Conservation (phyloP, 1,140 invertebrate species). For the Dendroctonus valens region DNA sequence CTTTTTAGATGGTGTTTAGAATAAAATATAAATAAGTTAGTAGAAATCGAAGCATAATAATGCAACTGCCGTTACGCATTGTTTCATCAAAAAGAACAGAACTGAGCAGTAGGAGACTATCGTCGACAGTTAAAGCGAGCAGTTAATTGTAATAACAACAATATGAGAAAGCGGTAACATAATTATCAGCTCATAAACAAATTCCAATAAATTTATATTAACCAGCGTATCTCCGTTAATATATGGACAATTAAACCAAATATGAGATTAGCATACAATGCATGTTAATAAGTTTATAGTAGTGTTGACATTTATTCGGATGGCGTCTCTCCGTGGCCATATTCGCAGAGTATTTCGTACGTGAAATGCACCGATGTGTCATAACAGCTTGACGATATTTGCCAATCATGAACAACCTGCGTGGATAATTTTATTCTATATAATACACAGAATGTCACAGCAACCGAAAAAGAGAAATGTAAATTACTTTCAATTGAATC, state of each 20-base stretch:
- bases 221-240: constrained; percentile 19
- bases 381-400: constrained; percentile 2
- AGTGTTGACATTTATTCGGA: constrained; percentile 29
- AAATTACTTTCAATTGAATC: too few relatives aligned
- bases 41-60: too few relatives aligned
- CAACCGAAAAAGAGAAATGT: too few relatives aligned
- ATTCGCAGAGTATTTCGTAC: constrained; percentile 17
- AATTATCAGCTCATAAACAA: constrained; percentile 21
- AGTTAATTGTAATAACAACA: constrained; percentile 11
- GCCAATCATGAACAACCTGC: background rate
- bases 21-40: too few relatives aligned
- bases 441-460: too few relatives aligned
- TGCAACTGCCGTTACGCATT: too few relatives aligned
- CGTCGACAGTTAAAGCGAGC: too few relatives aligned
- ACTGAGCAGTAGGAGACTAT: too few relatives aligned
- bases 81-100: too few relatives aligned
- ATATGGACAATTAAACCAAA: constrained; percentile 32
- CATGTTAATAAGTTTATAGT: constrained; percentile 26
- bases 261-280: constrained; percentile 23
- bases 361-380: constrained; percentile 18
- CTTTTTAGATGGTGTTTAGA: too few relatives aligned
- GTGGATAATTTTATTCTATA: too few relatives aligned
- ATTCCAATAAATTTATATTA: constrained; percentile 19
- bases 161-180: constrained; percentile 19
- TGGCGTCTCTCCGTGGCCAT: constrained; percentile 25